Evolutionary conservation across 2,888 invertebrate species (phyloP).

Genomic region (Tineola bisselliella): DNA sequence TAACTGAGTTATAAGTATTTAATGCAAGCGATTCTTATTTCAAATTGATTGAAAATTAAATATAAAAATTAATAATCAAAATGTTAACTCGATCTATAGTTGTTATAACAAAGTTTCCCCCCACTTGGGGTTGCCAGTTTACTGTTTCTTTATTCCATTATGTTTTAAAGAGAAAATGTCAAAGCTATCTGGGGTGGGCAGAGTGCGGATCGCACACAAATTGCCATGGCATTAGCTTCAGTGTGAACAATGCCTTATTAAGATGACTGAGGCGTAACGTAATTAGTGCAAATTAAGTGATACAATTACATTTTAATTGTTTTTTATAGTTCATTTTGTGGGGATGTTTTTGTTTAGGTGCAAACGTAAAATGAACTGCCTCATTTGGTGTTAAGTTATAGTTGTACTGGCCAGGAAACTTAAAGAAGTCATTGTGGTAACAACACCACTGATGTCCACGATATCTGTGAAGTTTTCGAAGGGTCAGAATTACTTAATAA

Average conservation of each 20-base stretch:
- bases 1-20: too few species aligned
- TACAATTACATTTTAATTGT: neutral
- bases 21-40: too few species aligned
- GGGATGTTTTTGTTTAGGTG: too few species aligned
- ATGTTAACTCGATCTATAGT: conserved; percentile 20
- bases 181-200: conserved; percentile 57
- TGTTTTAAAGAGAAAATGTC: conserved; percentile 61
- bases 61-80: neutral
- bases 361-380: too few species aligned
- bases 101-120: conserved; percentile 50
- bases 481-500: too few species aligned
- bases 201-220: conserved; percentile 24
- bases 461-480: too few species aligned
- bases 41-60: too few species aligned
- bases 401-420: neutral
- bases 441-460: too few species aligned
- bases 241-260: conserved; percentile 16
- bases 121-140: conserved; percentile 49
- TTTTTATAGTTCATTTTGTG: too few species aligned
- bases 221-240: conserved; percentile 17
- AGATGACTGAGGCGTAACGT: neutral
- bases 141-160: conserved; percentile 68
- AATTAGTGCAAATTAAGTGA: conserved; percentile 6
- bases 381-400: too few species aligned
- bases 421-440: too few species aligned